phyloP scores from a whole-genome alignment of 1,140 invertebrate genomes.

The Drosophila sp. region DNA sequence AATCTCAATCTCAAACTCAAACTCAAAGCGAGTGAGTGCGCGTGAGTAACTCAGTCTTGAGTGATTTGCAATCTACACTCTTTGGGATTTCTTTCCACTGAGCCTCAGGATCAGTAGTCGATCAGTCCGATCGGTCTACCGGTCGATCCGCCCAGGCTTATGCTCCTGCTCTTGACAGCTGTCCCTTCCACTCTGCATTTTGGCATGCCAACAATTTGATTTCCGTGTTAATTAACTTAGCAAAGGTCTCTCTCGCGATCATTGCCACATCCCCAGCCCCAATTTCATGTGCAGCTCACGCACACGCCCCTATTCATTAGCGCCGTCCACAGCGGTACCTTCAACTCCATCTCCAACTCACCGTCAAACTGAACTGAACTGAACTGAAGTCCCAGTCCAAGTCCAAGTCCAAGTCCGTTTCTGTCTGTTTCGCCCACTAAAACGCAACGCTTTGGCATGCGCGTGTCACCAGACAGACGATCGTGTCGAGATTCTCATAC shows the following conservation, averaged over 20 bases:
- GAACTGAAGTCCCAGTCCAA: not conserved
- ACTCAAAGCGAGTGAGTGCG: not conserved
- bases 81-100: too few species aligned
- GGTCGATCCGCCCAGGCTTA: too few species aligned
- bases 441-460: slow-evolving; percentile 53
- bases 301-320: slow-evolving; percentile 80
- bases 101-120: too few species aligned
- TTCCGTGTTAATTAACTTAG: slow-evolving; percentile 83
- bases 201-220: slow-evolving; percentile 79
- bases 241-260: slow-evolving; percentile 57
- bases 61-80: not conserved
- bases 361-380: not conserved
- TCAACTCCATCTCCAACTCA: not conserved
- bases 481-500: not conserved
- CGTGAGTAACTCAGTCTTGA: not conserved
- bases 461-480: slow-evolving; percentile 30
- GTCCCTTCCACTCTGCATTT: slow-evolving; percentile 19
- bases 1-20: slow-evolving; percentile 16
- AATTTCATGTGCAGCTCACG: slow-evolving; percentile 79
- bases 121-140: too few species aligned
- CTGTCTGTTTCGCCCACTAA: slow-evolving; percentile 30
- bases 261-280: slow-evolving; percentile 8
- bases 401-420: not conserved
- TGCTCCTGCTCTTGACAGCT: not conserved
- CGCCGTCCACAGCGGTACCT: slow-evolving; percentile 42